Conservation (phyloP, 2,113 vertebrate genomes). For the Psophia crepitans region DNA sequence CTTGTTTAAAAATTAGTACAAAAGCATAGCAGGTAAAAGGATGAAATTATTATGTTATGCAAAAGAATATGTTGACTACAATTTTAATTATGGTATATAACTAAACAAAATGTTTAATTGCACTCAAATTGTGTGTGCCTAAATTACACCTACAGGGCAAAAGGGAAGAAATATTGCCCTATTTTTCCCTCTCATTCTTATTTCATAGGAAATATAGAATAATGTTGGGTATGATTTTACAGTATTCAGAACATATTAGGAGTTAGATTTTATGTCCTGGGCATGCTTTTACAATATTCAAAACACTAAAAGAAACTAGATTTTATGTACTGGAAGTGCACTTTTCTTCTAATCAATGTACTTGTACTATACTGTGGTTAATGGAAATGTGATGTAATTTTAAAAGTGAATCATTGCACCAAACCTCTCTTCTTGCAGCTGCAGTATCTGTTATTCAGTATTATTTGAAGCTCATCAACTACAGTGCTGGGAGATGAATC, state of each 20-base stretch:
- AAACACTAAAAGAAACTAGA: background rate
- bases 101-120: background rate
- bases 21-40: background rate
- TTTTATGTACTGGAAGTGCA: background rate
- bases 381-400: background rate
- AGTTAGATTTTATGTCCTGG: background rate
- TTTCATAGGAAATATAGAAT: background rate
- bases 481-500: background rate
- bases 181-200: background rate
- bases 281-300: background rate
- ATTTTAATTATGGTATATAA: background rate
- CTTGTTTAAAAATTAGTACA: background rate
- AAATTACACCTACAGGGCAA: background rate
- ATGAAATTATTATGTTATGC: background rate
- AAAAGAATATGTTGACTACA: background rate
- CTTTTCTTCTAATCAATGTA: background rate
- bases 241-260: background rate
- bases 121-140: background rate
- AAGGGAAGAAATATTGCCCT: background rate
- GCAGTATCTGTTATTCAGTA: background rate
- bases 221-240: background rate
- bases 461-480: background rate
- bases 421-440: background rate
- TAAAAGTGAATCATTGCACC: background rate
- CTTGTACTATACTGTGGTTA: background rate